Evolutionary conservation across 2,888 invertebrate species (phyloP), one percentile per base, ranked within the genome.

Genomic region (Pseudoips prasinana): DNA sequence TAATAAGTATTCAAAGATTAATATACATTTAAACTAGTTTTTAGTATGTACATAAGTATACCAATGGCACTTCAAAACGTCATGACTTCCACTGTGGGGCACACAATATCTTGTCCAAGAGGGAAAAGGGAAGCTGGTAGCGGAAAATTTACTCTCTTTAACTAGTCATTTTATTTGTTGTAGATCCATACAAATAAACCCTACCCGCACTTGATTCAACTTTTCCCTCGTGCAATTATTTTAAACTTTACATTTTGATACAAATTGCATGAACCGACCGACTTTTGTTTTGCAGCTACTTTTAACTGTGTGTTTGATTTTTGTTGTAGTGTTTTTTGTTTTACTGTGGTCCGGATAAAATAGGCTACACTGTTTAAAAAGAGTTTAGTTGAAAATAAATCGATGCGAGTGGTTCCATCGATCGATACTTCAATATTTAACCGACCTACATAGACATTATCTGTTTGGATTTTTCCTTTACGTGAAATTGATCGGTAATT

Each of bases 71-170:
- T 48, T 41, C 41, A 52, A 39, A 47, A 45, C 39, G 38, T 47
- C 47, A 47, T 53, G 46, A 45, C 53, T 43, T 42, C 30, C 29
- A 39, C 39, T 32, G 34, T 37, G 43, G 32, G 39, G 33, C 30
- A 31, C 34, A 46, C 40, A 49, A 39, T 44, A 51, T 41, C 33
- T 43, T 45, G 43, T 44, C 43, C 42, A 41, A 46, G 43, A 35
- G 24, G 29, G 33, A 33, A 55, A 46, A 54, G 41, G 19, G 42
- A 47, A 46, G 22, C 30, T 26, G 8, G 33, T 20, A 43, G 36
- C 45, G 48, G 56, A 48, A 55, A 57, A 58, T 60, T 50, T 58
- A 45, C 56, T 59, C 41, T 53, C 35, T 39, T 41, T 39, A 40
- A 11, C 34, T 38, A 38, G 32, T 43, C 50, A 46, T 47, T 49